Conservation (phyloP, 1,140 invertebrate species). For the Oryctes rhinoceros region DNA sequence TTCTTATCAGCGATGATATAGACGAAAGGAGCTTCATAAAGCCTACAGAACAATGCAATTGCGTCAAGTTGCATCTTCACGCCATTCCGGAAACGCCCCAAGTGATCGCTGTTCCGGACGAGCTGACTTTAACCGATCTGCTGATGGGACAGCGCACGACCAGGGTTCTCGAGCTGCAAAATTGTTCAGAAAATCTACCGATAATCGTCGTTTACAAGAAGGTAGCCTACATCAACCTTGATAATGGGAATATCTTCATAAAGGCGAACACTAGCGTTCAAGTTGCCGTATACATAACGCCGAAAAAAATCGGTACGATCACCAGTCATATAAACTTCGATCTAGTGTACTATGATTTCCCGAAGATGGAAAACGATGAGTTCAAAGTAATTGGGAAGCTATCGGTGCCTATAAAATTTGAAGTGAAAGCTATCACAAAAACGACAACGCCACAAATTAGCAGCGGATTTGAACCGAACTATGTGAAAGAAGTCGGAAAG, state of each 20-base stretch:
- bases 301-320: conserved; percentile 43
- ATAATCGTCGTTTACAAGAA: conserved; percentile 50
- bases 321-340: conserved; percentile 42
- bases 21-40: not conserved
- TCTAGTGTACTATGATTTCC: conserved; percentile 42
- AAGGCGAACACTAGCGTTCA: conserved; percentile 38
- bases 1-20: not conserved
- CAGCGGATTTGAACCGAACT: conserved; percentile 47
- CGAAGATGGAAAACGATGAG: not conserved
- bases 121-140: conserved; percentile 45
- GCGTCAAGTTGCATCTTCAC: not conserved
- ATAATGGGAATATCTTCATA: conserved; percentile 42
- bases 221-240: conserved; percentile 45
- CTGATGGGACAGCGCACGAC: conserved; percentile 23
- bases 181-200: conserved; percentile 49
- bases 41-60: not conserved
- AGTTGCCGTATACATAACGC: conserved; percentile 44
- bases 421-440: not conserved
- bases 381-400: conserved; percentile 22
- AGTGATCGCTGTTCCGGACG: conserved; percentile 47
- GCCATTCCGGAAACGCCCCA: conserved; percentile 44
- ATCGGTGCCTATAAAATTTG: conserved; percentile 6
- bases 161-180: conserved; percentile 46
- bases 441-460: conserved; percentile 45
- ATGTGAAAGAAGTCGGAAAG: conserved; percentile 51